phyloP scores from a whole-genome alignment of 2,113 vertebrate species.

The Hydrolagus affinis region DNA sequence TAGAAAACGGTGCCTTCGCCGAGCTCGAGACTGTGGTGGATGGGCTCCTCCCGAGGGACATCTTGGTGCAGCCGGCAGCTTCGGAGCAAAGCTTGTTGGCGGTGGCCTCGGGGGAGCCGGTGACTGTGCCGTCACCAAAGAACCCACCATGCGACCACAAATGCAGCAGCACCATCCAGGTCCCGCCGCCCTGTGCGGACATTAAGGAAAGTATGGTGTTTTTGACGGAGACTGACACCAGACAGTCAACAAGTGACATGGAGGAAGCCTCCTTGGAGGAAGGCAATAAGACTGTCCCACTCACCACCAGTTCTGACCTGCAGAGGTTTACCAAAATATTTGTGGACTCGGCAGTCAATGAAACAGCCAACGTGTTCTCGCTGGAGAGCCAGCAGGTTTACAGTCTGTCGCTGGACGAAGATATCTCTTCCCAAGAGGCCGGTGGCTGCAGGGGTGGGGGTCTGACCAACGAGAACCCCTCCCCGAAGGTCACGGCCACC shows the following conservation, averaged over 20 bases:
- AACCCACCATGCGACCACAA: too few species aligned
- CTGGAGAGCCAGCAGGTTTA: neutral
- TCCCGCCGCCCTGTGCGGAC: neutral
- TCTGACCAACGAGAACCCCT: too few species aligned
- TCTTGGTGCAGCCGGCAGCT: neutral
- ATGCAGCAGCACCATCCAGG: neutral
- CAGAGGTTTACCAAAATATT: neutral
- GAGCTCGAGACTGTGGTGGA: neutral
- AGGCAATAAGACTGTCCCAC: too few species aligned
- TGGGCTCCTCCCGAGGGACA: too few species aligned
- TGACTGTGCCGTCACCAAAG: neutral
- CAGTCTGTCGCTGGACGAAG: neutral
- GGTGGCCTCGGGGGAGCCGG: neutral
- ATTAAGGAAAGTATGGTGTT: too few species aligned
- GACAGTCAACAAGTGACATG: neutral
- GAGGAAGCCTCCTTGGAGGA: too few species aligned
- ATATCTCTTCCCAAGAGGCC: too few species aligned
- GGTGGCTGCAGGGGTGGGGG: too few species aligned
- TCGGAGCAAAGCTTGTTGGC: neutral
- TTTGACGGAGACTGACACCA: neutral
- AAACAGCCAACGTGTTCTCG: neutral
- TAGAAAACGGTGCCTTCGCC: neutral
- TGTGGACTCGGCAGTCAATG: neutral
- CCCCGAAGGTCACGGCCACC: accelerated
- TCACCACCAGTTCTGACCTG: too few species aligned